Percentiles rank a stretch among this genome's conserved stretches.
These are phyloP conservation scores for Megaceryle alcyon DNA, from an alignment of 2,797 vertebrate genomes.

Conservation along the genomic window DNA sequence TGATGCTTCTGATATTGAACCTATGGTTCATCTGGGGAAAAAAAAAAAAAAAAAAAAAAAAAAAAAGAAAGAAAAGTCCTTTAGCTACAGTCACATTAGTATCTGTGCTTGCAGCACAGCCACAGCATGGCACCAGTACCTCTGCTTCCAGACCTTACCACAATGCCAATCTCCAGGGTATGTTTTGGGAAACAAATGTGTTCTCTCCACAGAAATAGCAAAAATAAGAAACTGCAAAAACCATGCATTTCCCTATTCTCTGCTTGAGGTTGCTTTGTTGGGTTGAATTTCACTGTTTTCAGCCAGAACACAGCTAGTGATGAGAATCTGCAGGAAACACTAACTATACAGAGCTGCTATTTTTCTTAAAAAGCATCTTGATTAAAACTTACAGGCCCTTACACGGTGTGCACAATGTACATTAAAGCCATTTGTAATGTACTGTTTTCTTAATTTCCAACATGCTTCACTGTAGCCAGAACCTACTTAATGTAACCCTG, in stretches of 20 bases:
- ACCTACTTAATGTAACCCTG: not conserved
- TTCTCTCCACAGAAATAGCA: not conserved
- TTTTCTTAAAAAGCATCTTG: not conserved
- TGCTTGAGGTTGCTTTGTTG: not conserved
- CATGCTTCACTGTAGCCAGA: not conserved
- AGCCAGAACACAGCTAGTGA: not conserved
- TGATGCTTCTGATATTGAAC: not conserved
- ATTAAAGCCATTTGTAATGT: not conserved
- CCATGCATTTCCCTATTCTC: not conserved
- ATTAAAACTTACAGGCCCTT: not conserved
- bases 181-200: not conserved
- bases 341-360: not conserved
- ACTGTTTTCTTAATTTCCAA: not conserved
- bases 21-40: not conserved
- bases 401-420: not conserved
- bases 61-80: not conserved
- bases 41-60: too few relatives aligned
- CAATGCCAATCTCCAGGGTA: not conserved
- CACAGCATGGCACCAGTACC: not conserved
- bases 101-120: not conserved
- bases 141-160: not conserved
- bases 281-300: slow-evolving; percentile 13
- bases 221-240: not conserved
- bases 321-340: not conserved
- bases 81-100: not conserved